Base-by-base conservation (phyloP, 1,140 invertebrate genomes). In the Zaprionus nigranus region DNA sequence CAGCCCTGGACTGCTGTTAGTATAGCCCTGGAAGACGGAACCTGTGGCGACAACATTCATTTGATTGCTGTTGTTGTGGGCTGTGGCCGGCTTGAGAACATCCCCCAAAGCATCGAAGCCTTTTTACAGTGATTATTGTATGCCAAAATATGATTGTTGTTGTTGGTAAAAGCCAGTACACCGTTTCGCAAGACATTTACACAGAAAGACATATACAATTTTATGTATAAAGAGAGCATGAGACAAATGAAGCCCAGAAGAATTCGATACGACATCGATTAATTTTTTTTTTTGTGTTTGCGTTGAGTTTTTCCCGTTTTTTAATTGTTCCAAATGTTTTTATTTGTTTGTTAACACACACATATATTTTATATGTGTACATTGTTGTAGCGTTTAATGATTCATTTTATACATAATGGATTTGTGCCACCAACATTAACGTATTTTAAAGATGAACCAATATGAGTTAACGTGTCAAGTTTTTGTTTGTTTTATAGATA, bases 31-130 rank as follows among this genome's bases (percentile, higher is more conserved):
- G 38, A 66, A 70, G 49, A 65, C 78, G 38, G 80, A 67, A 92
- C 92, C 92, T 92, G 92, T 30, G 81, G 82, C 77, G 73, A 90
- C 82, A 92, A 92, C 81, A 84, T 91, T 91, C 78, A 90, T 90
- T 88, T 92, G 92, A 90, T 92, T 91, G 79, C 78, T 93, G 82
- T 78, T 82, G 75, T 58, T 93, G 92, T 70, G 92, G 78, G 92
- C 90, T 53, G 92, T 93, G 58, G 93, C 93, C 68, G 95, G 95
- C 91, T 95, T 94, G 71, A 96, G 92, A 43, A 96, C 94, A 92
- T 96, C 96, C 69, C 95, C 95, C 93, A 96, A 95, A 77, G 95
- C 94, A 94, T 96, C 95, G 93, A 96, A 96, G 87, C 94, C 95
- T 95, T 91, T 73, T 73, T 58, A 76, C 28, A 72, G 60, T 82